These are phyloP conservation scores for Synergus japonicus DNA, from an alignment of 2,888 invertebrate genomes.

Conservation along the genomic window DNA sequence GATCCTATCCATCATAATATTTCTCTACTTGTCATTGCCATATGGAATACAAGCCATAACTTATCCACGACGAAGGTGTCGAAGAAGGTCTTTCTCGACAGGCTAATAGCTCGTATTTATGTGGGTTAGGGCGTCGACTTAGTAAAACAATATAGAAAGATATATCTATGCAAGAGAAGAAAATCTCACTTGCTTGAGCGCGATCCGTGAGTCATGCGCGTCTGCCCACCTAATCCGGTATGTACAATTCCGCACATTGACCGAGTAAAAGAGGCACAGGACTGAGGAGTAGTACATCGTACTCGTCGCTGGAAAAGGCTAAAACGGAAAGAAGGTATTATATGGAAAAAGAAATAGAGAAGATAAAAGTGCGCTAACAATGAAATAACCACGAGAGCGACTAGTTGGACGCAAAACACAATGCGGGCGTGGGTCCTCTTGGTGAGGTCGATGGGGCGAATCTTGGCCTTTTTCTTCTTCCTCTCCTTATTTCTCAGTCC, in stretches of 20 bases:
- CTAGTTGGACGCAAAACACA: constrained; percentile 70
- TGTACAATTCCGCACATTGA: constrained; percentile 46
- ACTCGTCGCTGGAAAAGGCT: neutral
- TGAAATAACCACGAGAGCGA: constrained; percentile 67
- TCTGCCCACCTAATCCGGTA: constrained; percentile 73
- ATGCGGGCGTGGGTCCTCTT: constrained; percentile 72
- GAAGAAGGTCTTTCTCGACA: constrained; percentile 9
- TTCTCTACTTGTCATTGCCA: neutral
- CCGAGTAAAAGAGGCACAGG: constrained; percentile 29
- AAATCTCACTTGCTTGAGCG: constrained; percentile 66
- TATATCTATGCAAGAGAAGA: constrained; percentile 52
- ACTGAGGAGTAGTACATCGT: constrained; percentile 4
- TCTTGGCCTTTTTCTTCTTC: constrained; percentile 18
- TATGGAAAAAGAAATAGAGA: constrained; percentile 47
- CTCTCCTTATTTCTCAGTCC: constrained; percentile 9
- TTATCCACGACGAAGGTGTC: neutral
- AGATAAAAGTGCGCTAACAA: constrained; percentile 58
- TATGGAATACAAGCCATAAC: neutral
- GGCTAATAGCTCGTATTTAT: constrained; percentile 23
- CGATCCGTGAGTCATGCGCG: constrained; percentile 68
- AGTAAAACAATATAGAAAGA: constrained; percentile 30
- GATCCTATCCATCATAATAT: neutral
- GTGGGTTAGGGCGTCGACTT: constrained; percentile 38
- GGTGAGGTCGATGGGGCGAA: constrained; percentile 43
- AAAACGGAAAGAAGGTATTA: constrained; percentile 34